A percentile compares a stretch with the other conserved stretches of the same genome.
These are phyloP conservation scores for Megalops atlanticus DNA, from an alignment of 2,113 vertebrate species.

Conservation along the genomic window DNA sequence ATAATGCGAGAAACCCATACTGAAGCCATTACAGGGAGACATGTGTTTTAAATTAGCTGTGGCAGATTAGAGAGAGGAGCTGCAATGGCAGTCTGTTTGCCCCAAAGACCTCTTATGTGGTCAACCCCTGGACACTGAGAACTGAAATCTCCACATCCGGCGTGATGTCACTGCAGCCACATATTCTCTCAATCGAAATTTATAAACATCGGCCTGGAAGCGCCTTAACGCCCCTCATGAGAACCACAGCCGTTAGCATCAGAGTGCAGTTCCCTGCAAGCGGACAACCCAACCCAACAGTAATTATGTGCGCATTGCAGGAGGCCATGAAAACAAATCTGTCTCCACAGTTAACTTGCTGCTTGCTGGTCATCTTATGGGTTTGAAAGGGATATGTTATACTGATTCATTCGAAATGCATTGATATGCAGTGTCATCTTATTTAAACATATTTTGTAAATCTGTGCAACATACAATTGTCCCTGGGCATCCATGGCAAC, in stretches of 20 bases:
- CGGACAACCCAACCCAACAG: not conserved
- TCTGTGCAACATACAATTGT: not conserved
- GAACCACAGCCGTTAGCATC: not conserved
- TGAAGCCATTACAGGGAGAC: constrained; percentile 62
- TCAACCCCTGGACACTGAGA: constrained; percentile 56
- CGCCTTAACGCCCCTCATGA: not conserved
- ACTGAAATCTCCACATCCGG: constrained; percentile 43
- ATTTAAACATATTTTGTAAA: not conserved
- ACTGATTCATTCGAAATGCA: not conserved
- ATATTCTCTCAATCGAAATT: constrained; percentile 32
- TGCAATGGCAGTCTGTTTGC: constrained; percentile 50
- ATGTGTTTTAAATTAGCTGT: constrained; percentile 69
- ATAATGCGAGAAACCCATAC: constrained; percentile 37
- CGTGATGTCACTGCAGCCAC: constrained; percentile 39
- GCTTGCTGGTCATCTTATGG: not conserved
- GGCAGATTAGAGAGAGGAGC: constrained; percentile 61
- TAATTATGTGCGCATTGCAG: not conserved
- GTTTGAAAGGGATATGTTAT: not conserved
- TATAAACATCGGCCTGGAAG: constrained; percentile 31
- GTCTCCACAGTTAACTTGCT: not conserved
- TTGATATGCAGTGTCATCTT: not conserved
- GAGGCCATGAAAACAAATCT: not conserved
- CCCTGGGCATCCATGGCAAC: not conserved
- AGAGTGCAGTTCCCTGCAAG: not conserved
- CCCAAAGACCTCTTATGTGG: constrained; percentile 59